Evolutionary conservation across 2,113 vertebrate species (phyloP).

Genomic region (Dicaeum eximium): DNA sequence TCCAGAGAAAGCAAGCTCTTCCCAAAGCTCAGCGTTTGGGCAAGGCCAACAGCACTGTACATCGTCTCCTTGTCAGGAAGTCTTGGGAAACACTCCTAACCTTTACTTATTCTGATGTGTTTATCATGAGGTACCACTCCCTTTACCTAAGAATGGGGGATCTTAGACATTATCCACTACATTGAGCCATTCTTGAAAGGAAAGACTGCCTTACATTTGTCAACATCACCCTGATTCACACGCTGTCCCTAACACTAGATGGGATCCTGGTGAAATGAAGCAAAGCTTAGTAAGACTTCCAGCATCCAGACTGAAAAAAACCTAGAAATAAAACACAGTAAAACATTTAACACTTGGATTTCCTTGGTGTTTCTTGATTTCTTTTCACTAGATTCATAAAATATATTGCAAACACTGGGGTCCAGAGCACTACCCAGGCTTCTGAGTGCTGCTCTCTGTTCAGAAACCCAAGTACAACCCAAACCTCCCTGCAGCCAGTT

Average conservation of each 20-base stretch:
- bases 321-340: neutral
- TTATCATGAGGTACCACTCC: neutral
- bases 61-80: neutral
- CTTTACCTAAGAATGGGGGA: neutral
- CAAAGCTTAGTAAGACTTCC: neutral
- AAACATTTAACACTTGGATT: neutral
- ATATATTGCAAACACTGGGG: neutral
- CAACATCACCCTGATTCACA: neutral
- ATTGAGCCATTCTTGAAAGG: neutral
- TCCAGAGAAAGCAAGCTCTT: neutral
- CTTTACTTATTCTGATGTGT: neutral
- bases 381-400: neutral
- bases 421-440: neutral
- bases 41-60: neutral
- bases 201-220: neutral
- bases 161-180: neutral
- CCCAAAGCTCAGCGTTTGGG: neutral
- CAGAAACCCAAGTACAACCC: neutral
- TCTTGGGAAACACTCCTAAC: neutral
- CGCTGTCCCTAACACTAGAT: neutral
- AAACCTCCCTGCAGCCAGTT: neutral
- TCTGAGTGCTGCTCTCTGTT: neutral
- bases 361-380: neutral
- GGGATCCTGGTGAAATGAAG: neutral
- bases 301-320: neutral